Base-by-base conservation (phyloP, 1,140 invertebrate genomes). In the Drosophila suzukii region DNA sequence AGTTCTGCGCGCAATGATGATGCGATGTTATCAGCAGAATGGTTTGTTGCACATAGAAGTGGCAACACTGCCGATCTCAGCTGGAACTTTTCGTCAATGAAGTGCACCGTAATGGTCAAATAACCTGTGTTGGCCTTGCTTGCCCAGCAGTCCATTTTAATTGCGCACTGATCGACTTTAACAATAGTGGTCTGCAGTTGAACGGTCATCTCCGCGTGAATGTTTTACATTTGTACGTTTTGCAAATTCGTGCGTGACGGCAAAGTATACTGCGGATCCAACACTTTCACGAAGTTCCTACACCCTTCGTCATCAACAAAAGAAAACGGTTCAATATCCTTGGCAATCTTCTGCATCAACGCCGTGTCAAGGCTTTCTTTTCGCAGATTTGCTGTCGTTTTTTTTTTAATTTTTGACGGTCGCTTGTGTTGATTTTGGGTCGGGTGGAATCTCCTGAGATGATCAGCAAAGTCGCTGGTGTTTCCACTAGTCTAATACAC, bases 231-330 rank as follows among this genome's bases (percentile, higher is more conserved):
- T n/a, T n/a, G n/a, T n/a, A n/a, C n/a, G n/a, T n/a, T n/a, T n/a
- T n/a, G 54, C 17, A 66, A 15, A 11, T 44, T 66, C 17, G 44
- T 56, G 44, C 62, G 54, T 17, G 43, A 49, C 36, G 54, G 54
- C 62, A 66, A 58, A 17, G n/a, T 32, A 39, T 58, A 66, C 3
- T 54, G 46, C 15, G 54, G 43, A 49, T 66, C 54, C 36, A 66
- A 56, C 41, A 57, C 8, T 17, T 66, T 56, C 10, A 66, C 32
- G 11, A 58, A 58, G 15, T 36, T 20, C 12, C 55, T 46, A 50
- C 17, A 30, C 6, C 53, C 43, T 66, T 66, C 36, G 46, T 66
- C 62, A 10, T 66, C 62, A 41, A 66, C 53, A 46, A 66, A 50
- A 36, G 43, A n/a, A n/a, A 58, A 50, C 6, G 54, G 63, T 49